Evolutionary conservation across 2,113 vertebrate species (phyloP), one percentile per base, ranked within the genome.

Genomic region (Salvelinus fontinalis): DNA sequence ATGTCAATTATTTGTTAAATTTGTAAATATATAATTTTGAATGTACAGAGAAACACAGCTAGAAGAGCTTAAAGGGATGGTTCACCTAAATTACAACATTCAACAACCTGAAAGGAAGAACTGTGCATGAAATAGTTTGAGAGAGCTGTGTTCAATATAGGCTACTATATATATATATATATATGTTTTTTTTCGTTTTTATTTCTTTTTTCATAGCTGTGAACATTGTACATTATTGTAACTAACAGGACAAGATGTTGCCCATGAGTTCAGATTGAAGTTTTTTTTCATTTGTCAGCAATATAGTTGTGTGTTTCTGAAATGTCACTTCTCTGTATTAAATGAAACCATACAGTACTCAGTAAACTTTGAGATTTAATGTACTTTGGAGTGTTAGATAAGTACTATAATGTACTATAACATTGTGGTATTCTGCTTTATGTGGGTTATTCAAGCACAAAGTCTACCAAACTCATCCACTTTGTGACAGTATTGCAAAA

Each of bases 1-100:
- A 89, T 96, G 95, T 97, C 96, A 95, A 95, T 95, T 95, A 94
- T 95, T 93, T 96, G 95, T 96, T 95, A 92, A 94, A 95, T 95
- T 94, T 98, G 97, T 98, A 98, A 94, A 98, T 98, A 98, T 98
- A 98, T 86, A 90, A 88, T 39, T 84, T 77, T 75, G 84, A 94
- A 92, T 95, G 90, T 90, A 90, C 85, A 90, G 86, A 60, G 71
- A 84, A 79, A 76, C 75, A 83, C 92, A 91, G 92, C 89, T 90
- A 92, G 90, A 89, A 90, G 90, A 94, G 87, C 94, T 87, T 75
- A 14, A 91, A 54, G 16, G 51, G 51, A 54, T 2, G 16, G 51
- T 54, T 54, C 51, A 54, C 16, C 51, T 18, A 54, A 54, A 54
- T 54, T 86, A 83, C 81, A 91, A 81, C 83, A 90, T 86, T 86